A percentile compares a stretch with the other conserved stretches of the same genome.
These are phyloP conservation scores for Thalassoma bifasciatum DNA, from an alignment of 2,113 vertebrate species.

Conservation along the genomic window DNA sequence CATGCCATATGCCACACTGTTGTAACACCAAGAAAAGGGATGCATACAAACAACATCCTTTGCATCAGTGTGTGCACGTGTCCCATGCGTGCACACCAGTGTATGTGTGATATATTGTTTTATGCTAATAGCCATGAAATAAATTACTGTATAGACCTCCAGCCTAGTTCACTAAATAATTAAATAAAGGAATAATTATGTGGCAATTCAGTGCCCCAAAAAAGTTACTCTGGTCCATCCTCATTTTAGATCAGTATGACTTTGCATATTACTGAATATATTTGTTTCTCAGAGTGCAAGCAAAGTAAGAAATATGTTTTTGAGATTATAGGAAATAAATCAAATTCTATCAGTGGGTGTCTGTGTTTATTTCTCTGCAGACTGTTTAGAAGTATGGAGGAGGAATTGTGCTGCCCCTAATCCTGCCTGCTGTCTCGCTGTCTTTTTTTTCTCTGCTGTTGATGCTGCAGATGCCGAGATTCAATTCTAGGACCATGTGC, in stretches of 20 bases:
- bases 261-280: slow-evolving; percentile 76
- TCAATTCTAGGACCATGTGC: not conserved
- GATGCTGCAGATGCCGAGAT: not conserved
- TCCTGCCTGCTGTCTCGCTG: not conserved
- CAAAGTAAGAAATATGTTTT: slow-evolving; percentile 87
- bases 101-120: slow-evolving; percentile 58
- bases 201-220: slow-evolving; percentile 16
- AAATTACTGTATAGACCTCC: slow-evolving; percentile 54
- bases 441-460: not conserved
- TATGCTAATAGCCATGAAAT: slow-evolving; percentile 64
- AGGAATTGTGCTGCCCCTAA: not conserved
- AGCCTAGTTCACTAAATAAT: slow-evolving; percentile 46
- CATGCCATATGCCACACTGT: slow-evolving; percentile 61
- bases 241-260: slow-evolving; percentile 48
- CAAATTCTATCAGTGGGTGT: slow-evolving; percentile 81
- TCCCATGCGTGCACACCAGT: slow-evolving; percentile 52
- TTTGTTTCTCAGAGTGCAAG: slow-evolving; percentile 82
- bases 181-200: slow-evolving; percentile 28
- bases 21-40: slow-evolving; percentile 56
- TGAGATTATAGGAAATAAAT: slow-evolving; percentile 90
- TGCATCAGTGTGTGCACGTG: slow-evolving; percentile 44
- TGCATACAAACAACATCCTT: slow-evolving; percentile 45
- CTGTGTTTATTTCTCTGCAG: slow-evolving; percentile 44
- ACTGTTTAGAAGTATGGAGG: not conserved
- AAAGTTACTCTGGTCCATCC: slow-evolving; percentile 37